phyloP scores from a whole-genome alignment of 1,140 invertebrate genomes.

The Drosophila watanabei region DNA sequence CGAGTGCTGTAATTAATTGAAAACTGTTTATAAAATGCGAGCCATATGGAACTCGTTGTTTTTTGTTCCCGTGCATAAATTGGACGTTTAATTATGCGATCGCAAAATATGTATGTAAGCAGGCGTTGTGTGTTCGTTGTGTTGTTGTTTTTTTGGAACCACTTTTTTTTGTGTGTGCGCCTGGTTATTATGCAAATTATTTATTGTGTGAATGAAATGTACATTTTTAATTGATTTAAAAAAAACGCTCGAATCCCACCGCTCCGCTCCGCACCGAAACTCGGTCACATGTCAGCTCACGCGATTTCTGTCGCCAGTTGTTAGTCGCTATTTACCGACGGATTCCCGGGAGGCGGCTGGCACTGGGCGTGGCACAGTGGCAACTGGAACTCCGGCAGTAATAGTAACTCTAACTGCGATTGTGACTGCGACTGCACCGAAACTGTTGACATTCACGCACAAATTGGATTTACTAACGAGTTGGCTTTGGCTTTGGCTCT shows the following conservation, averaged over 20 bases:
- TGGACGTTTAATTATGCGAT: slow-evolving; percentile 44
- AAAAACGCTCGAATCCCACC: slow-evolving; percentile 15
- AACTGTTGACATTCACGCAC: slow-evolving; percentile 82
- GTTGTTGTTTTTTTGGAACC: neutral
- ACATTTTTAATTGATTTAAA: slow-evolving; percentile 80
- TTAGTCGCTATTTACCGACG: slow-evolving; percentile 13
- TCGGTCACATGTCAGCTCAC: slow-evolving; percentile 63
- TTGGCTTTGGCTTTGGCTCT: slow-evolving; percentile 54
- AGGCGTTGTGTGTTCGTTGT: slow-evolving; percentile 6
- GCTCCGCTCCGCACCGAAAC: slow-evolving; percentile 41
- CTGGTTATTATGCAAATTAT: slow-evolving; percentile 76
- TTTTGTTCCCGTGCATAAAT: slow-evolving; percentile 35
- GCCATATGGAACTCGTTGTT: slow-evolving; percentile 41
- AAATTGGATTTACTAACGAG: slow-evolving; percentile 83
- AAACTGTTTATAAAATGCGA: slow-evolving; percentile 63
- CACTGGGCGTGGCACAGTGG: slow-evolving; percentile 22
- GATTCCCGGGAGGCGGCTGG: neutral
- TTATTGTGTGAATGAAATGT: slow-evolving; percentile 80
- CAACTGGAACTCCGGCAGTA: slow-evolving; percentile 18
- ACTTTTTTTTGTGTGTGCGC: slow-evolving; percentile 23
- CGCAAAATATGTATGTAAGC: slow-evolving; percentile 1
- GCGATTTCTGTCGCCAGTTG: slow-evolving; percentile 56
- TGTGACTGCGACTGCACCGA: slow-evolving; percentile 61
- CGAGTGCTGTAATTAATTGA: slow-evolving; percentile 65
- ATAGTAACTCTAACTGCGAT: slow-evolving; percentile 49